phyloP scores from a whole-genome alignment of 1,140 invertebrate species.

The Steinernema khuongi region DNA sequence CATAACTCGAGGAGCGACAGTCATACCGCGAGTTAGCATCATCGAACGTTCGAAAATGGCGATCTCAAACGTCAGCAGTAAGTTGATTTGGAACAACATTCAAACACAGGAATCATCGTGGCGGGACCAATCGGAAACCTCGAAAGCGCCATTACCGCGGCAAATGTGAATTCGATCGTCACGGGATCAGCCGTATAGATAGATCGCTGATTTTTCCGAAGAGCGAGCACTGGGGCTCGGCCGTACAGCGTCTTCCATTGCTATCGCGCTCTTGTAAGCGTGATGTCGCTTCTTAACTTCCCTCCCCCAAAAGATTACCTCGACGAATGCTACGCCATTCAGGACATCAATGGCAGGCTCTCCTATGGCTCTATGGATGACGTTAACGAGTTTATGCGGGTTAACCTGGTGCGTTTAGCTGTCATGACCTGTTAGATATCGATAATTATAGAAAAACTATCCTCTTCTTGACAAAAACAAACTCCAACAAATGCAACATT shows the following conservation, averaged over 20 bases:
- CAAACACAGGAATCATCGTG: neutral
- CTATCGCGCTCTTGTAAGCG: neutral
- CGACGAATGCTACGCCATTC: neutral
- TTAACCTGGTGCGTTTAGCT: neutral
- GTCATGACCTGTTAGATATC: neutral
- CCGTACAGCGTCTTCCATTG: neutral
- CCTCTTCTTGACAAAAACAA: neutral
- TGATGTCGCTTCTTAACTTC: constrained; percentile 1
- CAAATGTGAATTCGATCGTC: neutral
- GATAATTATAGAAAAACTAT: neutral
- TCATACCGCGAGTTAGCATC: neutral
- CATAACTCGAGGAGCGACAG: neutral
- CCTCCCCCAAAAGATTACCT: neutral
- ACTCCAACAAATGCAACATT: neutral
- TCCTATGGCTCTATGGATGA: neutral
- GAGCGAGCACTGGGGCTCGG: neutral
- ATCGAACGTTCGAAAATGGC: neutral
- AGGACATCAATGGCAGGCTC: neutral
- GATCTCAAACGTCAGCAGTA: neutral
- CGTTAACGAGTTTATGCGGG: neutral
- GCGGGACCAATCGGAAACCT: neutral
- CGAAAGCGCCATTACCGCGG: neutral
- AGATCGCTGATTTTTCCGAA: neutral
- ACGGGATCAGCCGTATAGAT: neutral
- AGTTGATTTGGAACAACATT: neutral